Evolutionary conservation across 2,888 invertebrate species (phyloP).

Genomic region (Omphaloscelis lunosa): DNA sequence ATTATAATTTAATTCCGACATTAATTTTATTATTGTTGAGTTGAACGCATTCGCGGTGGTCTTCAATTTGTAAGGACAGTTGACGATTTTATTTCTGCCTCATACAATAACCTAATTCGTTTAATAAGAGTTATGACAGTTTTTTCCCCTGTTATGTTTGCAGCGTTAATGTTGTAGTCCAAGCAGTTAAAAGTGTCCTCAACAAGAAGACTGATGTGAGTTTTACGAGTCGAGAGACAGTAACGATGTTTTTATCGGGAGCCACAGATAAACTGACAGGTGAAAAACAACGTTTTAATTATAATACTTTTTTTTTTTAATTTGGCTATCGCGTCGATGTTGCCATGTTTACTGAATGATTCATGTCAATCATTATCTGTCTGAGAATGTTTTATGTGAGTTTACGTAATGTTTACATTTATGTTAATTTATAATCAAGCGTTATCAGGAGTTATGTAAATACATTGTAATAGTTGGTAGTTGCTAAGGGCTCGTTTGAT

Average conservation of each 20-base stretch:
- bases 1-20: conserved; percentile 1
- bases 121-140: not conserved
- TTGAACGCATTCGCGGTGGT: conserved; percentile 7
- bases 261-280: conserved; percentile 61
- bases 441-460: conserved; percentile 59
- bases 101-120: conserved; percentile 9
- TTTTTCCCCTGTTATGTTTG: conserved; percentile 3
- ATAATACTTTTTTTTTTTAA: conserved; percentile 35
- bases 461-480: conserved; percentile 20
- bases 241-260: conserved; percentile 60
- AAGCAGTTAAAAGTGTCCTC: conserved; percentile 38
- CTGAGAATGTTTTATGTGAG: conserved; percentile 52
- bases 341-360: conserved; percentile 37
- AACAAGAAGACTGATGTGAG: conserved; percentile 50
- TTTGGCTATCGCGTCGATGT: conserved; percentile 27
- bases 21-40: conserved; percentile 16
- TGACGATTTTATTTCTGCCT: conserved; percentile 5
- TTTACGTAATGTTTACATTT: conserved; percentile 29
- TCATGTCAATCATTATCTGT: conserved; percentile 44
- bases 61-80: conserved; percentile 11
- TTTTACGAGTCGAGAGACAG: conserved; percentile 53
- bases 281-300: conserved; percentile 47
- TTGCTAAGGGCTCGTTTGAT: conserved; percentile 22
- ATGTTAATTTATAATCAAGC: conserved; percentile 26
- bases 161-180: conserved; percentile 22